These are phyloP conservation scores for Carcinoscorpius rotundicauda DNA, from an alignment of 1,140 invertebrate species.

Conservation along the genomic window DNA sequence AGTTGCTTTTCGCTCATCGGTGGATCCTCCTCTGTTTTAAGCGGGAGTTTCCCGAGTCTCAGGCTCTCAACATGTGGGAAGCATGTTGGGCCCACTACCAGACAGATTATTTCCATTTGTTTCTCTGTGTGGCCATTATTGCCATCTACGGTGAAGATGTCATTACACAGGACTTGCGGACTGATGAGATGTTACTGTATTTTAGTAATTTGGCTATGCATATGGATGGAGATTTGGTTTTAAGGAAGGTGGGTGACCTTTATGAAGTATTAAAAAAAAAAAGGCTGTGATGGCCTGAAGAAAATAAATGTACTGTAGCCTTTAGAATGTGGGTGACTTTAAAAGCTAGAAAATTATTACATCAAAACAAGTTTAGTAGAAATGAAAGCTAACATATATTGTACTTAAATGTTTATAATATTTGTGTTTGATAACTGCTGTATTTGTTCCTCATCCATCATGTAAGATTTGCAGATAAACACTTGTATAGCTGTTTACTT, in stretches of 20 bases:
- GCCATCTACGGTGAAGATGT: conserved; percentile 79
- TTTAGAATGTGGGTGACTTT: not conserved
- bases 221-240: conserved; percentile 82
- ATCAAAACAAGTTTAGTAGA: not conserved
- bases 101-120: conserved; percentile 85
- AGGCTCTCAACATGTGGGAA: conserved; percentile 82
- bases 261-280: conserved; percentile 3
- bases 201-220: conserved; percentile 92
- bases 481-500: too few relatives aligned
- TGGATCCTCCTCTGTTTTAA: conserved; percentile 86
- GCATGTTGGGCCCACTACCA: conserved; percentile 88
- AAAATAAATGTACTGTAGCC: not conserved
- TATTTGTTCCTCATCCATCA: too few relatives aligned
- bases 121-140: conserved; percentile 78
- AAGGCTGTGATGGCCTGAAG: not conserved
- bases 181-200: conserved; percentile 86
- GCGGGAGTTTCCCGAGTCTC: conserved; percentile 72
- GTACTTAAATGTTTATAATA: too few relatives aligned
- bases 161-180: conserved; percentile 70
- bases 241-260: conserved; percentile 51
- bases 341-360: not conserved
- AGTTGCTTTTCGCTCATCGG: conserved; percentile 78
- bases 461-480: too few relatives aligned
- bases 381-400: conserved; percentile 1
- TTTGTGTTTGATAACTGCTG: too few relatives aligned